Evolutionary conservation across 2,797 vertebrate species (phyloP).

Genomic region (Dendrocincla tyrannina): DNA sequence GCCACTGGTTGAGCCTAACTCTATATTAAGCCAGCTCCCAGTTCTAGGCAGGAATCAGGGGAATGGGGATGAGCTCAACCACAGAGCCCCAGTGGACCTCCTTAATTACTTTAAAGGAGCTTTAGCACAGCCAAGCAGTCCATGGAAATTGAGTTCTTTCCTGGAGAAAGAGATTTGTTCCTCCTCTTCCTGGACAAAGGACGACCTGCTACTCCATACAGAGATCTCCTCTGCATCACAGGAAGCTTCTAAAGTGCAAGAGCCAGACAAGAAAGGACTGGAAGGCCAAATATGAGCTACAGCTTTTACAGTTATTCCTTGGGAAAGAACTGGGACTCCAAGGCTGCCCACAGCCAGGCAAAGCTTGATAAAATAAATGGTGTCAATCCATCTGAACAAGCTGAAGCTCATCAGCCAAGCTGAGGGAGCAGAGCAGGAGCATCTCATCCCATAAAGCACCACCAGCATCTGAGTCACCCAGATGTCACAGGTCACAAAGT

Average conservation of each 20-base stretch:
- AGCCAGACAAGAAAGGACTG: background rate
- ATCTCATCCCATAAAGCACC: background rate
- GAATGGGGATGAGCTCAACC: constrained; percentile 16
- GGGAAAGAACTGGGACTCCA: background rate
- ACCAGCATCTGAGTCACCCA: background rate
- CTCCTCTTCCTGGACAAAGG: background rate
- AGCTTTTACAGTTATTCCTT: background rate
- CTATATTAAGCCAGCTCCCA: background rate
- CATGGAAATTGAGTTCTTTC: background rate
- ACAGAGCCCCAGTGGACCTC: background rate
- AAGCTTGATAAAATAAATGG: background rate
- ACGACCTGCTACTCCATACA: background rate
- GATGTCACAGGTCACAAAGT: background rate
- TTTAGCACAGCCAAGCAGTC: background rate
- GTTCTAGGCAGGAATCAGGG: background rate
- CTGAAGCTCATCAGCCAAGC: background rate
- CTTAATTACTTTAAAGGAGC: constrained; percentile 47
- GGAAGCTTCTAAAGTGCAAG: background rate
- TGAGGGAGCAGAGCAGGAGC: background rate
- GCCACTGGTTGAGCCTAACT: background rate
- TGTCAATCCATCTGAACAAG: background rate
- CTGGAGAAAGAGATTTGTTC: background rate
- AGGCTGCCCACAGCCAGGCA: background rate
- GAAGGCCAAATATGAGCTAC: background rate
- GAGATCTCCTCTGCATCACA: background rate